Conservation (phyloP, 2,797 vertebrate genomes). For the Sebastes trivittatus region DNA sequence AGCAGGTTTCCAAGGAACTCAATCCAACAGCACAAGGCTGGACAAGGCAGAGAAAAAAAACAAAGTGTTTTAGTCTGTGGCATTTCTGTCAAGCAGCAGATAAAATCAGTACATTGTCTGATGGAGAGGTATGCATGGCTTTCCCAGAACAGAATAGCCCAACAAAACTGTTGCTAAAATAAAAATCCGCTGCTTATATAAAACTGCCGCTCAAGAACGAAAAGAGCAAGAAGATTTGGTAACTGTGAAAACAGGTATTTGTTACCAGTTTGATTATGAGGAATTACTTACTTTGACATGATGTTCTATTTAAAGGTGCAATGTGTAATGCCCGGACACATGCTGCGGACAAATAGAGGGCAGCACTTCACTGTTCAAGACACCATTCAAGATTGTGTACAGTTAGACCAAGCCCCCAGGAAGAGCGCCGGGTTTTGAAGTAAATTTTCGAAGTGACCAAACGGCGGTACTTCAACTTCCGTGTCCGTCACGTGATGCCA, state of each 20-base stretch:
- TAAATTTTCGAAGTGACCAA: no score
- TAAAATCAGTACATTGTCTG: slow-evolving; percentile 65
- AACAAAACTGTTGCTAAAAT: slow-evolving; percentile 42
- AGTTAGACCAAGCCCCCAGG: neutral
- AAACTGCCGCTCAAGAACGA: neutral
- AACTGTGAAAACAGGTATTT: neutral
- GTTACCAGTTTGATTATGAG: neutral
- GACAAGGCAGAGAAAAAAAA: slow-evolving; percentile 23
- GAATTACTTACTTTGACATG: neutral
- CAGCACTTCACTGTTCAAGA: neutral
- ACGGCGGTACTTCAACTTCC: no score
- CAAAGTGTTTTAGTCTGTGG: slow-evolving; percentile 41
- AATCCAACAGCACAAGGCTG: slow-evolving; percentile 51
- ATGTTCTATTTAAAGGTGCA: neutral
- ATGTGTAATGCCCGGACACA: neutral
- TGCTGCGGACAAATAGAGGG: neutral
- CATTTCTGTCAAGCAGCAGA: slow-evolving; percentile 68
- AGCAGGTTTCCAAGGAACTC: slow-evolving; percentile 56
- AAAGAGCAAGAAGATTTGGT: neutral
- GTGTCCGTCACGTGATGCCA: no score
- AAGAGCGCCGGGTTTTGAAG: no score
- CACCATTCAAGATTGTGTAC: neutral
- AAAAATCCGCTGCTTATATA: slow-evolving; percentile 9
- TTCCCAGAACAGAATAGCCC: slow-evolving; percentile 35
- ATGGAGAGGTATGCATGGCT: slow-evolving; percentile 53